Evolutionary conservation across 2,888 invertebrate species (phyloP), one percentile per base, ranked within the genome.

Genomic region (Coelopa pilipes): DNA sequence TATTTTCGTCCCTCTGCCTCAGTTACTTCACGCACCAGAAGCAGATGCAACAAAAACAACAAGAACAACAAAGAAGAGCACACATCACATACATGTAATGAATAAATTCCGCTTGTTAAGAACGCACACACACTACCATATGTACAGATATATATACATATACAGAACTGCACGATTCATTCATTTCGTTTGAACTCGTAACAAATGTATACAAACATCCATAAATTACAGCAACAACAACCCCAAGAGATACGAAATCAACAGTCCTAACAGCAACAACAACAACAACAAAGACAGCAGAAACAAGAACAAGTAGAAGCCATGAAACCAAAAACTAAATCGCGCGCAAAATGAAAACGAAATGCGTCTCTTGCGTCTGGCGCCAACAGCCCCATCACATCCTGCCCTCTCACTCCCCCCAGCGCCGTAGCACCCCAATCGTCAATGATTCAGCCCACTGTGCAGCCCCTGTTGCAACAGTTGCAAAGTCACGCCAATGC

Each of bases 331-430:
- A 66, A 21, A 66, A 49, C 50, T 21, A 50, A 67, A 67, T 55
- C 45, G 55, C 68, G 45, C 68, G 49, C 47, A 57, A 46, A 68
- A 68, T 59, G 19, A 69, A 69, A 70, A 70, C 10, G 24, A 47
- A n/a, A 47, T 59, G 47, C 24, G 21, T 49, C 47, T 17, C 60
- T 49, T 53, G 21, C n/a, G n/a, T 13, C 57, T 19, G 19, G n/a
- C 62, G 45, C 45, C 62, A 34, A 62, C 34, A 62, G n/a, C n/a
- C 24, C 24, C 17, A 17, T 4, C 57, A 57, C 57, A 4, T 46
- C n/a, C 9, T n/a, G 17, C 19, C 65, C 15, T 17, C 53, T 47
- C 19, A 5, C 13, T 21, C 13, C 62, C 34, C n/a, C 24, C 10
- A 15, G 1, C 17, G 15, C 21, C 4, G 1, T 24, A 24, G 19